Base-by-base conservation (phyloP, 2,113 vertebrate species). In the Corythornis madagascariensis region DNA sequence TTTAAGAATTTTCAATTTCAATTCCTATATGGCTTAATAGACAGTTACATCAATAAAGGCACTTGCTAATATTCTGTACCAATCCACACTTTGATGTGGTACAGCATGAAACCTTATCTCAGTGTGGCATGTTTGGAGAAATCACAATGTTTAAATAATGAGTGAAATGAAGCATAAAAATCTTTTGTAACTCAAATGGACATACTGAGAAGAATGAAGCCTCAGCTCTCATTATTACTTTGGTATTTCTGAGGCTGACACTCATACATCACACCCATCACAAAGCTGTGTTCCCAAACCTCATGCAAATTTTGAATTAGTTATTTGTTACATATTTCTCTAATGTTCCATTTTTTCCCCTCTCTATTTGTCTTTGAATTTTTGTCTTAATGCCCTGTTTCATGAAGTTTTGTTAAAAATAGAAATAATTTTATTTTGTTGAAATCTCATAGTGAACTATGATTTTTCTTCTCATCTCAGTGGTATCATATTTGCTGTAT, bases 141-240 rank as follows among this genome's bases (percentile, higher is more conserved):
- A 97, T 98, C 97, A 97, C 97, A 98, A 93, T 96, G 96, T 97
- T 98, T 96, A 97, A 97, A 96, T 97, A 97, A 97, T 97, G 95
- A 88, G 97, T 96, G 96, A 97, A 98, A 97, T 94, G 96, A 97
- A 97, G 95, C 96, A 91, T 93, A 94, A 94, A 97, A 97, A 92
- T 93, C 92, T 96, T 97, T 98, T 96, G 94, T 94, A 97, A 94
- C 96, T 96, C 38, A 92, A 97, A 96, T 87, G 96, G 96, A 96
- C 94, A 88, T 70, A 95, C 88, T 82, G 96, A 96, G 95, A 95
- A 95, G 95, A 89, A 86, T 95, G 65, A 95, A 97, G 91, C 92
- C 93, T 97, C 86, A 59, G 94, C 75, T 97, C 83, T 72, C 31
- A 11, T 94, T 94, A 59, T 86, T 72, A 77, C 90, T 96, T 92